Evolutionary conservation across 2,797 vertebrate genomes (phyloP), one percentile per base, ranked within the genome.

Genomic region (Novumbra hubbsi): DNA sequence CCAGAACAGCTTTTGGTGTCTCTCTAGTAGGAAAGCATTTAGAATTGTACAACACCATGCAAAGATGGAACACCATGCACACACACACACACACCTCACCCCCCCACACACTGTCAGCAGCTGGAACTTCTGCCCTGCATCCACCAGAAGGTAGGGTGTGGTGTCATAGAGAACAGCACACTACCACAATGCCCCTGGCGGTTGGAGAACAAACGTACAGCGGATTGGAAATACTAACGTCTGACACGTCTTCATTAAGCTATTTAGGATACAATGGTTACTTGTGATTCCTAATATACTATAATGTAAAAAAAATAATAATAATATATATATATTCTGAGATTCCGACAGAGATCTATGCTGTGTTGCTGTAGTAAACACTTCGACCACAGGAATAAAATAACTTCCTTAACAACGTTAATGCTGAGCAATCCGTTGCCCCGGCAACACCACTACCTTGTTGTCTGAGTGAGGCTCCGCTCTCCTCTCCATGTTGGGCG

Each of bases 71-170:
- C 66, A 68, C 50, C 55, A 65, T 50, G 27, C 17, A 71, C 70
- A 50, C 80, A 78, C 68, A 77, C 17, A 71, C 70, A 50, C 80
- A 78, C 68, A 77, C 75, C 74, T 73, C 12, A 68, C 50, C 71
- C 62, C 68, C 71, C 70, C 65, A 73, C 89, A 73, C 89, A 90
- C 86, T 85, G 49, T 96, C 94, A 98, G 94, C 96, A 98, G 92
- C 91, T 95, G 91, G 96, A 96, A 84, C 93, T 95, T 83, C 93
- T 93, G 78, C 94, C 93, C 81, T 94, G 93, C 84, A 95, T 94
- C 95, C 96, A 98, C 96, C 96, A 98, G 91, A 98, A 97, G 69
- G 93, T 92, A 11, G 96, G 96, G 69, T 95, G 94, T 68, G 95
- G 93, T 9, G 93, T 93, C 92, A 92, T 95, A 79, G 95, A 96